Conservation (phyloP, 2,113 vertebrate genomes). For the Mormyrus lacerda region DNA sequence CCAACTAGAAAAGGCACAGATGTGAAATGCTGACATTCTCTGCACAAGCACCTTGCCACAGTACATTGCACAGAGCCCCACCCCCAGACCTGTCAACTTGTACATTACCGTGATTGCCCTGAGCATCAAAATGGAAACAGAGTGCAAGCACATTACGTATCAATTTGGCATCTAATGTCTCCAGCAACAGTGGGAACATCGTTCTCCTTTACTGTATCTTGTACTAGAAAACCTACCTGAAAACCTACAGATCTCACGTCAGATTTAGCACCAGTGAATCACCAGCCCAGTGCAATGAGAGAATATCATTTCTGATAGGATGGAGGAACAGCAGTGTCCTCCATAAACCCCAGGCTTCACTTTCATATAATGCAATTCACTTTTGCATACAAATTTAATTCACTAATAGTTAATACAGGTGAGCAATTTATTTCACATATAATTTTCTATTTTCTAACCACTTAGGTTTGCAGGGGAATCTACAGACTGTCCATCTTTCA, state of each 20-base stretch:
- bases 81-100: constrained; percentile 46
- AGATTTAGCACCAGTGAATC: neutral
- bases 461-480: neutral
- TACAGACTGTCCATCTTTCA: neutral
- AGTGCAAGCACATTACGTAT: constrained; percentile 48
- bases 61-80: neutral
- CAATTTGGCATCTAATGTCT: constrained; percentile 49
- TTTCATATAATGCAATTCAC: neutral
- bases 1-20: constrained; percentile 14
- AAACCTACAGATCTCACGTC: neutral
- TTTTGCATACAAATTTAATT: neutral
- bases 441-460: neutral
- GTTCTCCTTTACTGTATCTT: constrained; percentile 24
- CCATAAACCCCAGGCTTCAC: neutral
- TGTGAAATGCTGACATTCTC: constrained; percentile 8
- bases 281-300: neutral
- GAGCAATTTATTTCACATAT: neutral
- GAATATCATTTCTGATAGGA: neutral
- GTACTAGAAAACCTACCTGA: constrained; percentile 50
- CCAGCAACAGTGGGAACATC: neutral
- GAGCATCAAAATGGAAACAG: constrained; percentile 47
- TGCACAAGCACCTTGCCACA: neutral
- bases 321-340: neutral
- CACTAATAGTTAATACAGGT: neutral
- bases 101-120: constrained; percentile 56